Evolutionary conservation across 2,888 invertebrate genomes (phyloP).

Genomic region (Cotesia congregata): DNA sequence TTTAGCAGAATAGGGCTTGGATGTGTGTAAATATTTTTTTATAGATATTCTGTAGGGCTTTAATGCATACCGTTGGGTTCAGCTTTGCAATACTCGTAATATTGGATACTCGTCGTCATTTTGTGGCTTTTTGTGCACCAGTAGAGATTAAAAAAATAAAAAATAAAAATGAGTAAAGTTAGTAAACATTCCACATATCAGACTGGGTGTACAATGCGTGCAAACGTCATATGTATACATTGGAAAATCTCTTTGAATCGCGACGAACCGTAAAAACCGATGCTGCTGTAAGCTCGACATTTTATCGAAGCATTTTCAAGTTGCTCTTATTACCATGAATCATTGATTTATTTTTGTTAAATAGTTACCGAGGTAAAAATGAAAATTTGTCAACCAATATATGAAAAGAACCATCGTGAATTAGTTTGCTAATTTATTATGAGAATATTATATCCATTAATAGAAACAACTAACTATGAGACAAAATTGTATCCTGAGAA

Average conservation of each 20-base stretch:
- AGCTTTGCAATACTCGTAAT: constrained; percentile 1
- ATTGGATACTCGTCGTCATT: constrained; percentile 23
- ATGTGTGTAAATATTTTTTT: background rate
- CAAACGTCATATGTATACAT: constrained; percentile 23
- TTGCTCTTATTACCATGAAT: background rate
- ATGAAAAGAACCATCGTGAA: background rate
- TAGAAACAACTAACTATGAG: too few relatives aligned
- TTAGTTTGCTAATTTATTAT: background rate
- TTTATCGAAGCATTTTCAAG: constrained; percentile 34
- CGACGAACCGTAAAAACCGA: constrained; percentile 48
- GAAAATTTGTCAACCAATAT: background rate
- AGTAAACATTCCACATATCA: constrained; percentile 21
- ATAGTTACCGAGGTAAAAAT: too few relatives aligned
- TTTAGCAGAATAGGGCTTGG: too few relatives aligned
- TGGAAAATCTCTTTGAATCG: constrained; percentile 49
- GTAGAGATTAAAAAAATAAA: constrained; percentile 22
- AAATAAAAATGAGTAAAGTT: constrained; percentile 23
- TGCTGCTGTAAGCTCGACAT: constrained; percentile 31
- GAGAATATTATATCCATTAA: background rate
- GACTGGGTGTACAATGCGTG: constrained; percentile 27
- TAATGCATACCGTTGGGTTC: background rate
- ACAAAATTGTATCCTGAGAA: too few relatives aligned
- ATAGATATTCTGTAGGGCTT: background rate
- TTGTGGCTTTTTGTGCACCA: constrained; percentile 22
- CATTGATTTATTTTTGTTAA: background rate